phyloP scores from a whole-genome alignment of 2,113 vertebrate genomes.

The Macheiramphus alcinus region DNA sequence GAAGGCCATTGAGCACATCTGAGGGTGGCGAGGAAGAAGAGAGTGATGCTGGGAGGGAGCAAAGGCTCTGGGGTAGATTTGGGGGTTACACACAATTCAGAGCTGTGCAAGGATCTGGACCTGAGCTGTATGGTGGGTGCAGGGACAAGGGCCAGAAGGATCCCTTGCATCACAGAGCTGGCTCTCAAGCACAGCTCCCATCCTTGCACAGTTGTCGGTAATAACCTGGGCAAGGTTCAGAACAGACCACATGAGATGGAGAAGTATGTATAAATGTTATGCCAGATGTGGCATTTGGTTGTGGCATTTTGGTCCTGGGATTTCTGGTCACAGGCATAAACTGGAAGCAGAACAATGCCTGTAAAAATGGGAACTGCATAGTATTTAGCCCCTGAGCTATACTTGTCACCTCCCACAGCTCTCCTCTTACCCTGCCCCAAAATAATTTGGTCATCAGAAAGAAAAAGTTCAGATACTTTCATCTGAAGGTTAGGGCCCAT shows the following conservation, averaged over 20 bases:
- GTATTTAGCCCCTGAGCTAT: neutral
- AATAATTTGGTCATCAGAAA: neutral
- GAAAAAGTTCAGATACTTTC: neutral
- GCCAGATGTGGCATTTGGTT: neutral
- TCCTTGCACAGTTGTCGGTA: neutral
- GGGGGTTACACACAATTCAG: neutral
- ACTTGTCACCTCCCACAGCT: neutral
- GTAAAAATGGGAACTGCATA: neutral
- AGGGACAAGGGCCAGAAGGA: neutral
- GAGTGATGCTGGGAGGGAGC: neutral
- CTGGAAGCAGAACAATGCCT: neutral
- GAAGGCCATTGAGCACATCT: neutral
- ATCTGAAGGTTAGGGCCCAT: neutral
- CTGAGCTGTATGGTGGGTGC: rapidly evolving
- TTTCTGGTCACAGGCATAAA: neutral
- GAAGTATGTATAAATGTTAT: neutral
- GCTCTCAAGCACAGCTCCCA: neutral
- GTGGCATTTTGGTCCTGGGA: neutral
- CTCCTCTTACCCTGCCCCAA: neutral
- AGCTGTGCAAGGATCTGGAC: neutral
- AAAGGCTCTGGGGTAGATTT: neutral
- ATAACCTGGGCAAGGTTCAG: neutral
- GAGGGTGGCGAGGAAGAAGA: neutral
- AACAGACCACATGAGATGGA: neutral
- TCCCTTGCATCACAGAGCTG: neutral